Evolutionary conservation across 2,888 invertebrate species (phyloP), one percentile per base, ranked within the genome.

Genomic region (Phengaris alcon): DNA sequence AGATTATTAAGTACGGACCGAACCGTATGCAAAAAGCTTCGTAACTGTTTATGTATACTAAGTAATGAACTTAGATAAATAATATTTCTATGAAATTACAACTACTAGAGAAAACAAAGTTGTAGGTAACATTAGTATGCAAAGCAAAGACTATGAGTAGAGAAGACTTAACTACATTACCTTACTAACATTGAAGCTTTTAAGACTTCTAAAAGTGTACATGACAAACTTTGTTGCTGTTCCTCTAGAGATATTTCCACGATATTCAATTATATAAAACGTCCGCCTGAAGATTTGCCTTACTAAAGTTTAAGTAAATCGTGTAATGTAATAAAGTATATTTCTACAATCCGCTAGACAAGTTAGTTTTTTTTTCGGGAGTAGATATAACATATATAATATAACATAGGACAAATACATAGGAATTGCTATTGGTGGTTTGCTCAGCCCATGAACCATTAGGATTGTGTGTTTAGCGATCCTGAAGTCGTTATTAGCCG

Each of bases 121-220:
- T 15, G 22, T 64, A 64, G 15, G 8, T 64, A 4, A 22, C 22
- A 64, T 64, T 64, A 64, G 22, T 64, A 64, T 64, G 59, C 59
- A 64, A 64, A 35, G 35, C 59, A 35, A 35, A 35, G 3, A 35
- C 35, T 35, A 35, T 3, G 35, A 35, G 35, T 64, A 5, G 15
- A 22, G 54, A 10, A 0, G 68, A 68, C 68, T 68, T 68, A 68
- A 68, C 44, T n/a, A 68, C 13, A 68, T 68, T 68, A 68, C 46
- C n/a, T 46, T 7, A 46, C 68, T 68, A 46, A 68, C 68, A 46
- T 68, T 68, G 13, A 46, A 44, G 68, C 46, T 68, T 68, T 68
- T 68, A 68, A 68, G 46, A 68, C 13, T 68, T 68, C 68, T n/a
- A 68, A 68, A 46, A 44, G n/a, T 68, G 68, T 68, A 68, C 44